Conservation (phyloP, 2,888 invertebrate species). For the Hydroisotoma schaefferi region DNA sequence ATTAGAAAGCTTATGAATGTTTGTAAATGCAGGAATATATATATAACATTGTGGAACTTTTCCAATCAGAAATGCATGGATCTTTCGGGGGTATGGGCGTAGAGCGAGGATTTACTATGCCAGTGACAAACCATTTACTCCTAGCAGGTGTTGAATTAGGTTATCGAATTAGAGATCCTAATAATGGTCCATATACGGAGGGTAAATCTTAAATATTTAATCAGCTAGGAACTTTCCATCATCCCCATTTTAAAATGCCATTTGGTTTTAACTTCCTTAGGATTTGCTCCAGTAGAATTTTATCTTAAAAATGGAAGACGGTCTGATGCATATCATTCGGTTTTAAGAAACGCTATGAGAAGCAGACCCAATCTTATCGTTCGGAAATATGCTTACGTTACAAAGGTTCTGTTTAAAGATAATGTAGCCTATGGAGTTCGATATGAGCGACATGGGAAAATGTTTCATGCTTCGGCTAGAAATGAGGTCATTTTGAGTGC, state of each 20-base stretch:
- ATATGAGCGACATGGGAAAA: constrained; percentile 29
- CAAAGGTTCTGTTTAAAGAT: constrained; percentile 17
- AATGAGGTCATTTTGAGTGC: constrained; percentile 20
- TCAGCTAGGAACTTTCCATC: too few relatives aligned
- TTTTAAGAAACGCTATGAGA: constrained; percentile 12
- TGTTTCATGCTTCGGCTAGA: constrained; percentile 7
- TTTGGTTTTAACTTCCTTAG: neutral
- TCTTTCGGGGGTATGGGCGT: constrained; percentile 22
- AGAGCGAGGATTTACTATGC: constrained; percentile 18
- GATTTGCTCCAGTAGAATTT: constrained; percentile 25
- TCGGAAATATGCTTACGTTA: constrained; percentile 24
- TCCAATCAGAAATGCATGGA: too few relatives aligned
- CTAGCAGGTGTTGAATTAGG: constrained; percentile 23
- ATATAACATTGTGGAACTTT: too few relatives aligned
- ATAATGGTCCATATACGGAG: constrained; percentile 21
- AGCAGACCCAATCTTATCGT: constrained; percentile 13
- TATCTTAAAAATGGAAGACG: constrained; percentile 21
- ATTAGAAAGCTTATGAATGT: neutral
- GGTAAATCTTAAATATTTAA: too few relatives aligned
- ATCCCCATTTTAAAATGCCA: neutral
- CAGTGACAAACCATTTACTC: constrained; percentile 20
- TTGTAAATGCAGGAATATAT: too few relatives aligned
- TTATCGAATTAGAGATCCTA: constrained; percentile 25
- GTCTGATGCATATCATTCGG: constrained; percentile 11
- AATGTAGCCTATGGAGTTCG: constrained; percentile 15